Evolutionary conservation across 2,888 invertebrate species (phyloP), one percentile per base, ranked within the genome.

Genomic region (Cryptocephalus moraei): DNA sequence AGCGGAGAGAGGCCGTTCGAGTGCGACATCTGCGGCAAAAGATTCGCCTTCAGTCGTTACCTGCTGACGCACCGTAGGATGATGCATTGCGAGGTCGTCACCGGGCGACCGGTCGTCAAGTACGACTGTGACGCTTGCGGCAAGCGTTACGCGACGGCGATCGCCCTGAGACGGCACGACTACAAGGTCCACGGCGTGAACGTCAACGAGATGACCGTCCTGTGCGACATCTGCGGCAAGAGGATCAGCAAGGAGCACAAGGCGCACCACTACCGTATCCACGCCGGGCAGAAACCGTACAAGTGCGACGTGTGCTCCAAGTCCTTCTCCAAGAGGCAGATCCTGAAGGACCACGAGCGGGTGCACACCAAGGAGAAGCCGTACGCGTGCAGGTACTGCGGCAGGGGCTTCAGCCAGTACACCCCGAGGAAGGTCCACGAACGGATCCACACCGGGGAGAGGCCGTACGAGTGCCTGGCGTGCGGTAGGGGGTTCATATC

Each of bases 21-120:
- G 51, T 75, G 75, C 59, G 73, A 74, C 46, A 70, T 73, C 9
- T 75, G 75, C 56, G 69, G 71, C 54, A 73, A 74, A 44, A 70
- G 72, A 11, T 75, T 74, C 49, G 73, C 72, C 45, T 61, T 62
- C 44, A 62, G 61, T 8, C 74, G 75, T 52, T 73, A 75, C 49
- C 56, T 77, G 9, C 70, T 71, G 8, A 64, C 72, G 0, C 77
- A 77, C 49, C 64, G 68, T 1, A 69, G 68, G 39, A 62, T 66
- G 0, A 67, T 72, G 0, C 77, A 77, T 43, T 74, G 74, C 1
- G 71, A 74, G 46, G 60, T 62, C 8, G 56, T 64, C 52, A 63
- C 61, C 8, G 59, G 63, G 22, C 58, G 58, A 45, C 59, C 68
- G 60, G 4, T 63, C 50, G 62, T 62, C 3, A 63, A 66, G 36